phyloP scores from a whole-genome alignment of 2,888 invertebrate species.

The Schizotus pectinicornis region DNA sequence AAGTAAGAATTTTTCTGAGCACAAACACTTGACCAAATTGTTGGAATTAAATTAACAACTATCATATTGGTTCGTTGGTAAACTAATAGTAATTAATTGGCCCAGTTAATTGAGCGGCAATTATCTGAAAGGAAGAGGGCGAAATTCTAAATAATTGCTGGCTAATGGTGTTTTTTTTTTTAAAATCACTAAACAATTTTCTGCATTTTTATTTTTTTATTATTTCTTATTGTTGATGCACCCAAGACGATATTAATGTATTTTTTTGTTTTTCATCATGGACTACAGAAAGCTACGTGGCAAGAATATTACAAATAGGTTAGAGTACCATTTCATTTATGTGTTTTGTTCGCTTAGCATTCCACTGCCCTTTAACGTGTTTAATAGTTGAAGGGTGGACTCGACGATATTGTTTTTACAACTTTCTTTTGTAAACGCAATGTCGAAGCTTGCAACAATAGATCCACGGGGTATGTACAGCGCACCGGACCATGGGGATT shows the following conservation, averaged over 20 bases:
- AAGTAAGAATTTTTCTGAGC: conserved; percentile 71
- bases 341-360: conserved; percentile 41
- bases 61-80: conserved; percentile 10
- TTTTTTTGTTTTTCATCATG: conserved; percentile 60
- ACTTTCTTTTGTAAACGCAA: neutral
- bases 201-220: conserved; percentile 34
- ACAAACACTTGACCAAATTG: conserved; percentile 2
- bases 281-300: conserved; percentile 77
- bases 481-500: too few relatives aligned
- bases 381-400: neutral
- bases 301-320: conserved; percentile 77
- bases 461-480: too few relatives aligned
- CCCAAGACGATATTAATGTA: conserved; percentile 41
- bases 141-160: conserved; percentile 1
- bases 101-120: too few relatives aligned
- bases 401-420: neutral
- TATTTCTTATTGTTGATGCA: conserved; percentile 40
- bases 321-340: conserved; percentile 64
- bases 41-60: neutral
- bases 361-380: neutral
- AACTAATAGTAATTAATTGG: neutral
- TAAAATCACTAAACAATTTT: neutral
- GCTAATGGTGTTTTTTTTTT: conserved; percentile 1
- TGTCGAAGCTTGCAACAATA: too few relatives aligned
- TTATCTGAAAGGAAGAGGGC: neutral